Evolutionary conservation across 2,888 invertebrate genomes (phyloP), one percentile per base, ranked within the genome.

Genomic region (Therioaphis trifolii): DNA sequence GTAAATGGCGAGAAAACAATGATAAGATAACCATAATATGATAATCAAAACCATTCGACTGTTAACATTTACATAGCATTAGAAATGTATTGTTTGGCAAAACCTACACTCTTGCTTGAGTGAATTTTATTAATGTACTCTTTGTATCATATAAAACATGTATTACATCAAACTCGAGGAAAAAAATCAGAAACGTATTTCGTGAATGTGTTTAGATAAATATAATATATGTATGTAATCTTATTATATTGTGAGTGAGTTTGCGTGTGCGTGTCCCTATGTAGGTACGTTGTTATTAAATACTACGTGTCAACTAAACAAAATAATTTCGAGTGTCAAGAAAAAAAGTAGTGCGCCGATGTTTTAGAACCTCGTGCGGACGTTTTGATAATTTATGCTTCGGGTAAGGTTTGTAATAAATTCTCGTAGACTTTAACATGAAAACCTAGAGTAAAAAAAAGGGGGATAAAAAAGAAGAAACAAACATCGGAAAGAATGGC

Each of bases 401-500:
- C n/a, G 52, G 29, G 18, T 55, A 43, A 75, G 35, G 29, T 24
- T 9, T 24, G 58, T 24, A 40, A 75, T 58, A 58, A 58, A 75
- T 75, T 27, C 40, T 58, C 24, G 18, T 14, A 18, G 40, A 55
- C 55, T 55, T 24, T 11, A n/a, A 5, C 18, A 24, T 14, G 52
- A 24, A 75, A 43, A 58, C 43, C 18, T 12, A 21, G 21, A 66
- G 49, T 14, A 18, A 58, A 75, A 40, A 40, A 46, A 58, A 46
- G n/a, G 3, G 18, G 4, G n/a, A 61, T 52, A 7, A 12, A n/a
- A 72, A 15, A 14, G n/a, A 74, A 55, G 55, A 40, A 75, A 77
- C 63, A 77, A 77, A 77, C 63, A 63, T 63, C 46, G n/a, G 24
- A 66, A 66, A 77, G 2, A 49, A 66, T 3, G 4, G 9, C 18